These are phyloP conservation scores for Sapayoa aenigma DNA, from an alignment of 2,113 vertebrate species.

Conservation along the genomic window DNA sequence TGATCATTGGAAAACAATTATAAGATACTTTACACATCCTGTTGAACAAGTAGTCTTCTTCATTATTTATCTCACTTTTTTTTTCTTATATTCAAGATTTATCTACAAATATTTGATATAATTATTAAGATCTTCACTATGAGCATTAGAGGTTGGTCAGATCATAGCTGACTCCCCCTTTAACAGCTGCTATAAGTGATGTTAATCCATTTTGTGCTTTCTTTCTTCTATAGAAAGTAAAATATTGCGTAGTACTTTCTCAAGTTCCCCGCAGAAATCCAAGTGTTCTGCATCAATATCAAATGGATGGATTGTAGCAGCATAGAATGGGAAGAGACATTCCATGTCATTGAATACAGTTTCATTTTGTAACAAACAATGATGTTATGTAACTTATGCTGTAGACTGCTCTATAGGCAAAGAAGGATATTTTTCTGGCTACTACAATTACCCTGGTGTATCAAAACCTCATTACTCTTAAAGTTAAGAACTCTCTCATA, in stretches of 20 bases:
- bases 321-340: not conserved
- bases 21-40: not conserved
- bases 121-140: not conserved
- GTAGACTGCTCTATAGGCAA: not conserved
- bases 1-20: not conserved
- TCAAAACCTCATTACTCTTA: not conserved
- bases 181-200: not conserved
- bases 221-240: not conserved
- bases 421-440: not conserved
- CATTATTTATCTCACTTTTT: not conserved
- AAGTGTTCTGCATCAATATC: not conserved
- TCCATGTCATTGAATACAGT: not conserved
- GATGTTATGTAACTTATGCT: not conserved
- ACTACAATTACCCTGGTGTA: not conserved
- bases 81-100: not conserved
- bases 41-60: not conserved
- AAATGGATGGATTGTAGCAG: not conserved
- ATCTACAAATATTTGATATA: not conserved
- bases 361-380: not conserved
- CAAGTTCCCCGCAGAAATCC: not conserved
- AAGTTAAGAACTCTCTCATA: not conserved
- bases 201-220: not conserved
- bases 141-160: not conserved
- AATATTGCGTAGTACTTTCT: not conserved
- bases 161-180: not conserved